Conservation (phyloP, 2,888 invertebrate genomes). For the Strigamia crassipes region DNA sequence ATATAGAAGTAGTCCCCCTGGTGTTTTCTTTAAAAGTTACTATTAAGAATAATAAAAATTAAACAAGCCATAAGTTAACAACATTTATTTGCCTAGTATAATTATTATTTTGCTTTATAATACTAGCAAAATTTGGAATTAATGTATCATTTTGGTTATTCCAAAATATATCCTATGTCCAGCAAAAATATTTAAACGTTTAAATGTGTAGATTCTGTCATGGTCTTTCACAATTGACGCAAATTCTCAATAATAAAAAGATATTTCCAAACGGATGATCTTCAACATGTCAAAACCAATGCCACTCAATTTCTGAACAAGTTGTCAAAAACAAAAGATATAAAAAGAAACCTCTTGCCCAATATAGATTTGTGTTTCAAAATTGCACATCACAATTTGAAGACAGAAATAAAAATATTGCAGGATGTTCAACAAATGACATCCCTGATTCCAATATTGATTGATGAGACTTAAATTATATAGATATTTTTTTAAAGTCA, state of each 20-base stretch:
- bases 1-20: too few relatives aligned
- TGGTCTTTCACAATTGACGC: not conserved
- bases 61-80: too few relatives aligned
- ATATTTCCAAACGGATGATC: not conserved
- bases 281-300: not conserved
- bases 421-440: not conserved
- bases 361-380: constrained; percentile 22
- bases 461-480: constrained; percentile 29
- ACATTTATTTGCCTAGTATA: too few relatives aligned
- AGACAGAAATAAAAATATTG: not conserved
- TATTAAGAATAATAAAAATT: too few relatives aligned
- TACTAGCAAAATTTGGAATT: too few relatives aligned
- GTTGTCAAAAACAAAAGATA: constrained; percentile 17
- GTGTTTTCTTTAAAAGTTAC: too few relatives aligned
- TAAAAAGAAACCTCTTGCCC: constrained; percentile 6
- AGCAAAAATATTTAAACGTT: not conserved
- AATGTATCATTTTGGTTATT: not conserved
- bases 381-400: not conserved
- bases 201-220: not conserved
- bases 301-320: constrained; percentile 17
- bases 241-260: not conserved
- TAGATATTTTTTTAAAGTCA: too few relatives aligned
- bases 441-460: not conserved
- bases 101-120: too few relatives aligned
- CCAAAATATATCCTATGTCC: not conserved